These are phyloP conservation scores for Amblyraja radiata DNA, from an alignment of 2,797 vertebrate species.

Conservation along the genomic window DNA sequence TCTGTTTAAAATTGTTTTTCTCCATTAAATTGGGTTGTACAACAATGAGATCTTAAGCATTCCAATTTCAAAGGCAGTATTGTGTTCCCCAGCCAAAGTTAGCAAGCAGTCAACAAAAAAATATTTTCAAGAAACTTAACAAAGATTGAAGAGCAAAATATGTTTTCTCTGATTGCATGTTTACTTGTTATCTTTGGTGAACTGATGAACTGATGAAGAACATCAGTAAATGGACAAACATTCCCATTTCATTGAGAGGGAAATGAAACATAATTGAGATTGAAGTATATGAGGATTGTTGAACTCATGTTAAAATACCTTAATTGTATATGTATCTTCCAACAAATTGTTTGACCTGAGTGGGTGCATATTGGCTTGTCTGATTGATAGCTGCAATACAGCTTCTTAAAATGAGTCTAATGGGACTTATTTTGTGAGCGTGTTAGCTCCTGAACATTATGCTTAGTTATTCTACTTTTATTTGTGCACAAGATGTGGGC, in stretches of 20 bases:
- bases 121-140: not conserved
- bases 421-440: not conserved
- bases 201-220: not conserved
- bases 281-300: not conserved
- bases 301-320: constrained; percentile 15
- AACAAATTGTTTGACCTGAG: not conserved
- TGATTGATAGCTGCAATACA: not conserved
- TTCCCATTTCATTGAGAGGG: not conserved
- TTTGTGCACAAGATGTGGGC: no score
- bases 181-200: not conserved
- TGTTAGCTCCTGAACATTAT: no score
- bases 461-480: not conserved
- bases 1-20: no score
- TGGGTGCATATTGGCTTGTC: no score
- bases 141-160: not conserved
- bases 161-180: not conserved
- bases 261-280: constrained; percentile 16
- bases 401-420: constrained; percentile 18
- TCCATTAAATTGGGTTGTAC: no score
- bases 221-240: not conserved
- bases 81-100: not conserved
- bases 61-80: no score
- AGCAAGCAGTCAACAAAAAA: not conserved
- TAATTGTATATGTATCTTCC: not conserved
- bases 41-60: no score